Evolutionary conservation across 1,140 invertebrate species (phyloP).

Genomic region (Latrodectus geometricus): DNA sequence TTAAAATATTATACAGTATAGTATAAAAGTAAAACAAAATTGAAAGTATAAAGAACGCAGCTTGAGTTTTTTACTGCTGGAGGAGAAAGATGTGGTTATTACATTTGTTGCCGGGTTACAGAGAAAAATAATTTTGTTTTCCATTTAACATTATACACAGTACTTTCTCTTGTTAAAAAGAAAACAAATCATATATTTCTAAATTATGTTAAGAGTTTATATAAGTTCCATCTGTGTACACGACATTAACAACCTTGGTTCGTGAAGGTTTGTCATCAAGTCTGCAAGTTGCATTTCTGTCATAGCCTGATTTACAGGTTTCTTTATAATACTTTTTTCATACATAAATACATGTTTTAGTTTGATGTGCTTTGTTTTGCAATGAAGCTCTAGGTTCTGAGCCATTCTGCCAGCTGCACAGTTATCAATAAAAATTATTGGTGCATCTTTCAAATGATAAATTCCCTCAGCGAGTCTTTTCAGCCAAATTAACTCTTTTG

Average conservation of each 20-base stretch:
- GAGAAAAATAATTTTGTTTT: no score
- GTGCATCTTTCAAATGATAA: not conserved
- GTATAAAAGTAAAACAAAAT: no score
- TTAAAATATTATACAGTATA: no score
- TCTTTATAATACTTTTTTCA: conserved; percentile 63
- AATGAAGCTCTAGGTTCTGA: conserved; percentile 68
- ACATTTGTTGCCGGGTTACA: no score
- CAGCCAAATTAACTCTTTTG: conserved; percentile 45
- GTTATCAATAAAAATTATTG: conserved; percentile 65
- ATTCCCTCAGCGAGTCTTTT: conserved; percentile 2
- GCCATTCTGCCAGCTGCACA: conserved; percentile 65
- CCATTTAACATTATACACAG: no score
- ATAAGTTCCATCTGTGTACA: conserved; percentile 35
- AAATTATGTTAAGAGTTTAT: not conserved
- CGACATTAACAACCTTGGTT: conserved; percentile 14
- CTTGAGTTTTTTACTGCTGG: no score
- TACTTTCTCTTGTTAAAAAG: conserved; percentile 44
- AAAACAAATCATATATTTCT: not conserved
- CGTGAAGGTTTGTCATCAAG: conserved; percentile 66
- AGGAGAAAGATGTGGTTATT: no score
- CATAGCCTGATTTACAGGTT: conserved; percentile 1
- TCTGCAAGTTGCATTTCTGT: conserved; percentile 66
- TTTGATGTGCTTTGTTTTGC: conserved; percentile 68
- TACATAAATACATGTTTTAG: conserved; percentile 68
- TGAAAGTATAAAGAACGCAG: no score